Conservation (phyloP, 2,888 invertebrate species). For the Boloria euphrosyne region DNA sequence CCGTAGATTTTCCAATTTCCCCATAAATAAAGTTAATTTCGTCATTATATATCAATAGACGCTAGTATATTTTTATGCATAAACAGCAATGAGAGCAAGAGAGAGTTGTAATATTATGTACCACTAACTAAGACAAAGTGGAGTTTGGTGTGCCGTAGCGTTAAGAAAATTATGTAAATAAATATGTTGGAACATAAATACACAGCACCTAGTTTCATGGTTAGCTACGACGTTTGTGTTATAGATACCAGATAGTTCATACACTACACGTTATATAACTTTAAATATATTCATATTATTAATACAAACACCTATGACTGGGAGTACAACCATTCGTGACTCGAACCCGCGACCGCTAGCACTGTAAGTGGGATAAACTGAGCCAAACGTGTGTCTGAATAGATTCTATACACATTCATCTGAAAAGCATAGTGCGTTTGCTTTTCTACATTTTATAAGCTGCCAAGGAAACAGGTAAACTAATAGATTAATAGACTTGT, state of each 20-base stretch:
- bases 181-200: too few species aligned
- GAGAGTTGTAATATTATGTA: neutral
- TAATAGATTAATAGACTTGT: constrained; percentile 6
- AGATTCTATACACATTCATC: too few species aligned
- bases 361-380: too few species aligned
- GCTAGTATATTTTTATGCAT: neutral
- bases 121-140: neutral
- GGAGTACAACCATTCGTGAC: too few species aligned
- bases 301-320: neutral
- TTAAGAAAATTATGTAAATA: neutral
- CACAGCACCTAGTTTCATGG: too few species aligned
- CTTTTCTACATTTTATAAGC: constrained; percentile 29
- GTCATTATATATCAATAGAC: constrained; percentile 3
- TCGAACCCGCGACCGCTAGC: too few species aligned
- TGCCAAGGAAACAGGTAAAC: constrained; percentile 41
- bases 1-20: neutral
- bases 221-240: too few species aligned
- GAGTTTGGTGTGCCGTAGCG: neutral
- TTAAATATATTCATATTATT: neutral
- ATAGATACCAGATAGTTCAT: too few species aligned
- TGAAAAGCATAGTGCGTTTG: constrained; percentile 16
- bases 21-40: neutral
- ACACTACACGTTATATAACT: too few species aligned
- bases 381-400: too few species aligned
- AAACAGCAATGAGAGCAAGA: neutral